phyloP scores from a whole-genome alignment of 2,113 vertebrate genomes.

The Butorides virescens region DNA sequence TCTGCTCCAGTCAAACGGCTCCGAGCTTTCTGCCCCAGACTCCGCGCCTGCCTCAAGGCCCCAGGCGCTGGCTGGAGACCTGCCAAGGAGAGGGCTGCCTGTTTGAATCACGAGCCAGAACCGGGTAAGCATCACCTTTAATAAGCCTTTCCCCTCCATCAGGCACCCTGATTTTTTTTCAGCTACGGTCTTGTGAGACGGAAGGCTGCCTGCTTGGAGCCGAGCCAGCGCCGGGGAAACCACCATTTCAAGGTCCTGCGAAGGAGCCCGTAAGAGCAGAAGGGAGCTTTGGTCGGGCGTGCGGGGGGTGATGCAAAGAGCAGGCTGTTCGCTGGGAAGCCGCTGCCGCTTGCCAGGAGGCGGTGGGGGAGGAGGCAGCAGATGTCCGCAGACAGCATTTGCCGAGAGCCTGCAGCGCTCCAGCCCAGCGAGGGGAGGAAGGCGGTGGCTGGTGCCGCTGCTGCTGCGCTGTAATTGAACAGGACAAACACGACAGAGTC shows the following conservation, averaged over 20 bases:
- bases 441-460: slow-evolving; percentile 18
- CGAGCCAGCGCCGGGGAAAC: neutral
- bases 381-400: slow-evolving; percentile 50
- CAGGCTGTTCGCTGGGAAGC: slow-evolving; percentile 50
- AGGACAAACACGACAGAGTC: neutral
- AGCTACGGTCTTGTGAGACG: neutral
- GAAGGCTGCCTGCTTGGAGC: slow-evolving; percentile 27
- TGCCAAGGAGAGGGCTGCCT: slow-evolving; percentile 18
- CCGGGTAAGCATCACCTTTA: neutral
- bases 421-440: neutral
- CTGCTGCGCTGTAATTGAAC: slow-evolving; percentile 2
- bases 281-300: neutral
- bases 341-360: slow-evolving; percentile 31
- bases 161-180: slow-evolving; percentile 18
- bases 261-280: slow-evolving; percentile 38
- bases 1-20: neutral
- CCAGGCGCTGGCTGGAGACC: neutral
- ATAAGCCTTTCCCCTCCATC: neutral
- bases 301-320: neutral
- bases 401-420: neutral
- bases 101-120: neutral
- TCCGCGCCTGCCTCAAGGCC: neutral
- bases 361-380: slow-evolving; percentile 54
- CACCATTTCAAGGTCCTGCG: slow-evolving; percentile 36
- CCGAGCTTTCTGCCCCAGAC: slow-evolving; percentile 1